Conservation (phyloP, 2,888 invertebrate genomes). For the Branchinecta sandiegonensis region DNA sequence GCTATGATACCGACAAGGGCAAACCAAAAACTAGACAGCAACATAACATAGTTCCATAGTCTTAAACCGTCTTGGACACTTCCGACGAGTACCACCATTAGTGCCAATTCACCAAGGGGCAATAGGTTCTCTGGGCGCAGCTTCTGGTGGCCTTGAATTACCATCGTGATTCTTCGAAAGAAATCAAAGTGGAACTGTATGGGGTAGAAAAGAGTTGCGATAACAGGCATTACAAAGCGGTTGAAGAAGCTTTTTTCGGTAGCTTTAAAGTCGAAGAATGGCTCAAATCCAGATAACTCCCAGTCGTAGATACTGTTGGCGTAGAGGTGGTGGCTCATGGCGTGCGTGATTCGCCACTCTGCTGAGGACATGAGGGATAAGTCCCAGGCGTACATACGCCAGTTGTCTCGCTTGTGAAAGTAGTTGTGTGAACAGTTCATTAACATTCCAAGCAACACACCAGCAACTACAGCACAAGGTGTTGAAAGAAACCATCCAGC, state of each 20-base stretch:
- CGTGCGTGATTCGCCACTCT: conserved; percentile 60
- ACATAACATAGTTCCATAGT: conserved; percentile 28
- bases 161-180: conserved; percentile 21
- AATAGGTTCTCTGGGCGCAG: conserved; percentile 27
- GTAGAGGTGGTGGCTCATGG: conserved; percentile 59
- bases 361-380: conserved; percentile 48
- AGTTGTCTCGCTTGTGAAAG: conserved; percentile 57
- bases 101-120: conserved; percentile 25
- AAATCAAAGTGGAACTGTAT: conserved; percentile 27
- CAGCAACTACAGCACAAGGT: conserved; percentile 39
- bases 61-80: conserved; percentile 20
- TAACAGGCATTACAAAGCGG: conserved; percentile 41
- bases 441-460: conserved; percentile 44
- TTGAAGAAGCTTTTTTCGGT: conserved; percentile 38
- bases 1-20: conserved; percentile 51
- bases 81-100: conserved; percentile 23
- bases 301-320: conserved; percentile 60
- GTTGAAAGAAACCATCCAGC: conserved; percentile 31
- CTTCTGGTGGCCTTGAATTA: conserved; percentile 22
- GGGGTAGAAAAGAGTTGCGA: conserved; percentile 37
- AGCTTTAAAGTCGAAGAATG: conserved; percentile 51
- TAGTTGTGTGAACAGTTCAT: conserved; percentile 56
- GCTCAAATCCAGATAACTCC: conserved; percentile 45
- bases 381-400: conserved; percentile 63
- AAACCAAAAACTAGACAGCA: conserved; percentile 32